Conservation (phyloP, 2,888 invertebrate species). For the Mythimna impura region DNA sequence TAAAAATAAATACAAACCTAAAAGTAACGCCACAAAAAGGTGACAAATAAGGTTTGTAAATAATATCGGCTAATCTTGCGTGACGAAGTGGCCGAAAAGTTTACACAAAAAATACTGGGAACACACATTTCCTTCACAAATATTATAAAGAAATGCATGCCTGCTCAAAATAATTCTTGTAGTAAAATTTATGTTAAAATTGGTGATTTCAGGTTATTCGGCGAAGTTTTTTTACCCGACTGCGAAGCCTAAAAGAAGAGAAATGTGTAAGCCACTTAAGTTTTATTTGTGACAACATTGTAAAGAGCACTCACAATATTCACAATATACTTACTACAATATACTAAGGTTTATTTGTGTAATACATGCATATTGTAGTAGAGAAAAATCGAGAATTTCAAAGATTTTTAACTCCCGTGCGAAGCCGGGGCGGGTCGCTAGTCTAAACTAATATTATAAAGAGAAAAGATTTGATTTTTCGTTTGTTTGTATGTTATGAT, state of each 20-base stretch:
- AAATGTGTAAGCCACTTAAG: not conserved
- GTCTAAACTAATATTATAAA: too few species aligned
- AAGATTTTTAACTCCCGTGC: too few species aligned
- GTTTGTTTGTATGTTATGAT: too few species aligned
- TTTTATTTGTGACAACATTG: not conserved
- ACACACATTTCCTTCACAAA: slow-evolving; percentile 52
- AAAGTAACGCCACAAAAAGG: slow-evolving; percentile 46
- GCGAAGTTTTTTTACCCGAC: not conserved
- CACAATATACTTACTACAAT: too few species aligned
- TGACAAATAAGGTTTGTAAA: slow-evolving; percentile 62
- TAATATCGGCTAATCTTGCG: slow-evolving; percentile 65
- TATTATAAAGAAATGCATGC: slow-evolving; percentile 50
- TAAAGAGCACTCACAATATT: too few species aligned
- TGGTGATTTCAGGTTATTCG: not conserved
- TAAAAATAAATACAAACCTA: slow-evolving; percentile 3
- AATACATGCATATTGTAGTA: too few species aligned
- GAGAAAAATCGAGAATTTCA: too few species aligned
- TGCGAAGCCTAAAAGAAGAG: not conserved
- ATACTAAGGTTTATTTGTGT: too few species aligned
- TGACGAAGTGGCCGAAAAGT: slow-evolving; percentile 55
- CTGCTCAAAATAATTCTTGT: slow-evolving; percentile 12
- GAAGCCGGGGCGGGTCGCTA: not conserved
- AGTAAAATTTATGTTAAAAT: slow-evolving; percentile 2
- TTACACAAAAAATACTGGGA: slow-evolving; percentile 45
- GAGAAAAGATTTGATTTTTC: too few species aligned